Evolutionary conservation across 2,797 vertebrate species (phyloP), one percentile per base, ranked within the genome.

Genomic region (Ibycter americanus): DNA sequence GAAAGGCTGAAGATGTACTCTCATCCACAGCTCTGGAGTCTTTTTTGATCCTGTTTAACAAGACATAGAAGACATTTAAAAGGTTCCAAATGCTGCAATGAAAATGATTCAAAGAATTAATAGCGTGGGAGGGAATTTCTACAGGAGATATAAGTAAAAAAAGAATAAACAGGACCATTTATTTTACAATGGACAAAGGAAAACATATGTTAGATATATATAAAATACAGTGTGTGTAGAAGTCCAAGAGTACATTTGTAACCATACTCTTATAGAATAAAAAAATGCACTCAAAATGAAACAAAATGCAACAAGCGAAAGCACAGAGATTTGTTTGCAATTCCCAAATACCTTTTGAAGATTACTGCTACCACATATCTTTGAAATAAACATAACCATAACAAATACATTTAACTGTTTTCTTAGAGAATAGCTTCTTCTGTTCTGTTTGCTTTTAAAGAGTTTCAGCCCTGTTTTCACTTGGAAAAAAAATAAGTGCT

Each of bases 111-210:
- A 85, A 97, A 55, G 71, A 70, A 96, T 80, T 71, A 93, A 93
- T 93, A 88, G 67, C 1, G 8, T 83, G 68, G 77, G 40, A 86
- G 83, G 88, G 95, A 97, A 95, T 76, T 79, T 89, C 78, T 78
- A 78, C 70, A 73, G 93, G 79, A 97, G 81, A 85, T 86, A 76
- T 34, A 71, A 87, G 79, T 72, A 85, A 90, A 89, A 96, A 87
- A 94, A 78, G 26, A 87, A 96, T 92, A 97, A 96, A 93, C 68
- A 93, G 93, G 92, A 85, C 22, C 88, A 96, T 96, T 94, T 96
- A 94, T 96, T 97, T 97, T 97, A 94, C 96, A 95, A 91, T 51
- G 31, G 81, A 54, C 90, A 87, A 87, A 97, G 92, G 97, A 93
- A 93, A 94, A 93, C 92, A 92, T 89, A 83, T 94, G 90, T 81